phyloP scores from a whole-genome alignment of 2,888 invertebrate genomes.

The Stenodema calcarata region DNA sequence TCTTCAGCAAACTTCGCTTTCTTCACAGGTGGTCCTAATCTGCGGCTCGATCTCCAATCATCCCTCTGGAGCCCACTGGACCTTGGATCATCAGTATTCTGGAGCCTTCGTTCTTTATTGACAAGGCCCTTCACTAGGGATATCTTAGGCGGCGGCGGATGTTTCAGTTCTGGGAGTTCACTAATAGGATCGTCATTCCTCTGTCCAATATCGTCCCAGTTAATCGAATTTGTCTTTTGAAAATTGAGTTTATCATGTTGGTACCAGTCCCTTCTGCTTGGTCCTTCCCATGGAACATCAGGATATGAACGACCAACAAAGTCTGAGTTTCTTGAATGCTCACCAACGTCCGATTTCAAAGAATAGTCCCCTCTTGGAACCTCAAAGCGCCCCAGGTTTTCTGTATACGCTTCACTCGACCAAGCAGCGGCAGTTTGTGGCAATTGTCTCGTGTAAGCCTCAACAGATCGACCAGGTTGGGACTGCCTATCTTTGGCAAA shows the following conservation, averaged over 20 bases:
- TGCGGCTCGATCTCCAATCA: neutral
- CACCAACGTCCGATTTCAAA: neutral
- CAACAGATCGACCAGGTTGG: neutral
- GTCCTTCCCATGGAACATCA: too few relatives aligned
- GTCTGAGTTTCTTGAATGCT: neutral
- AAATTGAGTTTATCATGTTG: too few relatives aligned
- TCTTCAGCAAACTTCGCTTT: neutral
- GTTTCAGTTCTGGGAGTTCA: too few relatives aligned
- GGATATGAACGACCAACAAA: neutral
- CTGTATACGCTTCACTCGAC: too few relatives aligned
- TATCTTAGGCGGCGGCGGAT: neutral
- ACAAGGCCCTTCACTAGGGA: neutral
- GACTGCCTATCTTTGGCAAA: neutral
- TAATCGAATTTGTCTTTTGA: too few relatives aligned
- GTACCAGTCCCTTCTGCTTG: too few relatives aligned
- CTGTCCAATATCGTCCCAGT: too few relatives aligned
- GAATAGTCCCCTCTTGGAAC: too few relatives aligned
- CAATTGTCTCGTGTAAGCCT: too few relatives aligned
- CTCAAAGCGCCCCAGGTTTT: too few relatives aligned
- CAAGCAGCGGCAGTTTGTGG: too few relatives aligned
- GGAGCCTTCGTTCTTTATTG: neutral
- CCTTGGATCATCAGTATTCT: neutral
- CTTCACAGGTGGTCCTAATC: neutral
- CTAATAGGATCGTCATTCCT: too few relatives aligned
- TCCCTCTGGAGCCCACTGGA: neutral